phyloP scores from a whole-genome alignment of 1,140 invertebrate genomes.

The Drosophila baimaii region DNA sequence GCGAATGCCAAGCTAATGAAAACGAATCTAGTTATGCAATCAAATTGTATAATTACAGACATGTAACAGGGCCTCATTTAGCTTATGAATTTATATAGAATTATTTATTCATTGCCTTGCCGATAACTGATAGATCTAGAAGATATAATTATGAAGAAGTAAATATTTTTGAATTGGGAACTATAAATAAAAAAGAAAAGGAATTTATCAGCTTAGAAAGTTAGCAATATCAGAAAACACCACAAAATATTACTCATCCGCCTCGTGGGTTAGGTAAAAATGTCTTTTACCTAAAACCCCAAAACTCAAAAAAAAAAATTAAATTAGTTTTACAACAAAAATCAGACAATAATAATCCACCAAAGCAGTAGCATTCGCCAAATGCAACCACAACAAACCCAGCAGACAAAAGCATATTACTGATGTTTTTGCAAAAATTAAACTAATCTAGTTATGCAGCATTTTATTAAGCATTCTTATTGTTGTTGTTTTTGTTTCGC shows the following conservation, averaged over 20 bases:
- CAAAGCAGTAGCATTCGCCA: background rate
- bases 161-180: background rate
- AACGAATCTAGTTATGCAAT: slow-evolving; percentile 34
- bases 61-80: background rate
- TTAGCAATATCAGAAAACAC: background rate
- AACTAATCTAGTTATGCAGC: slow-evolving; percentile 40
- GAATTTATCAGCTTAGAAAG: background rate
- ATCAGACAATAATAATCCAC: background rate
- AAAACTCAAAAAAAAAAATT: no score
- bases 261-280: background rate
- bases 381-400: background rate
- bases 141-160: background rate
- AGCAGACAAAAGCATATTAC: background rate
- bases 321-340: background rate
- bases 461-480: slow-evolving; percentile 24
- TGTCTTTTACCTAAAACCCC: no score
- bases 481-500: slow-evolving; percentile 32
- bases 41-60: slow-evolving; percentile 28
- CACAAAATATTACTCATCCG: background rate
- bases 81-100: background rate
- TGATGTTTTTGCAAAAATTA: slow-evolving; percentile 13
- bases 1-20: slow-evolving; percentile 24
- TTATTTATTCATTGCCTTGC: background rate
- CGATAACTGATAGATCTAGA: background rate
- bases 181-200: background rate